phyloP scores from a whole-genome alignment of 2,797 vertebrate species.

The Platalea minor region DNA sequence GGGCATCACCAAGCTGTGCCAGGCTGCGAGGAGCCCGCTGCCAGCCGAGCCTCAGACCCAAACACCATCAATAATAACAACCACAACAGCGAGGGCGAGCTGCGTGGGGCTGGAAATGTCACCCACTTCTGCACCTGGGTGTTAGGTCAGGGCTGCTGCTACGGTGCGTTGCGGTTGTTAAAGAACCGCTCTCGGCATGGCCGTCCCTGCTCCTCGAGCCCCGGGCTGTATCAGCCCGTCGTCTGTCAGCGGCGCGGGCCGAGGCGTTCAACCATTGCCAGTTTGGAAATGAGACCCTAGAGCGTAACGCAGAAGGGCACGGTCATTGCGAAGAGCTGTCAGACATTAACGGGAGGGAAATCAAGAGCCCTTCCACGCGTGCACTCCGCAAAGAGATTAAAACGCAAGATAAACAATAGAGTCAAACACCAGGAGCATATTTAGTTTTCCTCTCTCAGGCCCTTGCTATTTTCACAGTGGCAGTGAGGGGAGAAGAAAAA shows the following conservation, averaged over 20 bases:
- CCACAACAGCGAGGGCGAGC: accelerated
- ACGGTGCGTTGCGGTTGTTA: accelerated
- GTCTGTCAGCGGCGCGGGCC: accelerated
- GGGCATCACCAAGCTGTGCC: neutral
- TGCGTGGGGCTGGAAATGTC: neutral
- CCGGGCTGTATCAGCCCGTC: neutral
- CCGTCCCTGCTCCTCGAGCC: neutral
- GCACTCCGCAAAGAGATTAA: neutral
- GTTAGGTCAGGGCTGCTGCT: neutral
- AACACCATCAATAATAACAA: accelerated
- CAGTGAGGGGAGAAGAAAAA: too few relatives aligned
- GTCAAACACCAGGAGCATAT: neutral
- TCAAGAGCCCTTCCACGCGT: neutral
- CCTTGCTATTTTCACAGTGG: neutral
- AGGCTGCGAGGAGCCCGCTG: neutral
- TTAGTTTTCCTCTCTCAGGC: neutral
- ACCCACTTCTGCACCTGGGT: neutral
- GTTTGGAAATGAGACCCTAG: neutral
- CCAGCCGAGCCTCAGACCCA: neutral
- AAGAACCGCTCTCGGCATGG: neutral
- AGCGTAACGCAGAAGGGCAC: neutral
- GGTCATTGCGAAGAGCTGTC: neutral
- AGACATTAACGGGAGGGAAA: neutral
- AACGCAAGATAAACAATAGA: neutral
- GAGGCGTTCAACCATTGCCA: accelerated